Evolutionary conservation across 1,140 invertebrate genomes (phyloP).

Genomic region (Atta colombica): DNA sequence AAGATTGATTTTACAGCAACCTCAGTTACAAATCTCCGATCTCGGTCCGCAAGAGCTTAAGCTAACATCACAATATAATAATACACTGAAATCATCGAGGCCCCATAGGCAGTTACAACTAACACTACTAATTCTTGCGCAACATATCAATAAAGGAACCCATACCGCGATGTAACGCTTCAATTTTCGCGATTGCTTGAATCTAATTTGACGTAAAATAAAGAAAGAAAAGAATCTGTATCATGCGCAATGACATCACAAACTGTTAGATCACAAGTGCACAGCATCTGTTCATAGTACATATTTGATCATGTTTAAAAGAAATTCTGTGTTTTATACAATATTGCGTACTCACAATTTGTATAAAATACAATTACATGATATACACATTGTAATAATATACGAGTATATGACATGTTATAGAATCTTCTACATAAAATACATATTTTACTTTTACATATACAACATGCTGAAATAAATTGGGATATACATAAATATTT

Average conservation of each 20-base stretch:
- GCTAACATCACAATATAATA: slow-evolving; percentile 86
- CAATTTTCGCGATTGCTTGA: slow-evolving; percentile 46
- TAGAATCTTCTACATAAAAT: slow-evolving; percentile 21
- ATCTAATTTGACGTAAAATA: slow-evolving; percentile 30
- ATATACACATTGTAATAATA: background rate
- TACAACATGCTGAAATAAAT: slow-evolving; percentile 5
- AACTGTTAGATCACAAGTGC: slow-evolving; percentile 69
- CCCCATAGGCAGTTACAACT: slow-evolving; percentile 77
- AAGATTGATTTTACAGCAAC: slow-evolving; percentile 82
- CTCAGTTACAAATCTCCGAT: slow-evolving; percentile 82
- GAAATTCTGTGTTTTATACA: slow-evolving; percentile 7
- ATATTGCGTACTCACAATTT: background rate
- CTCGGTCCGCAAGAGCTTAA: slow-evolving; percentile 82
- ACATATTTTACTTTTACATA: background rate
- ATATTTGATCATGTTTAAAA: slow-evolving; percentile 36
- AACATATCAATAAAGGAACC: slow-evolving; percentile 76
- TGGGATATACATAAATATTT: slow-evolving; percentile 25
- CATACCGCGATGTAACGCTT: slow-evolving; percentile 58
- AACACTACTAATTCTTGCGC: slow-evolving; percentile 74
- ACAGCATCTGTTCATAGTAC: slow-evolving; percentile 63
- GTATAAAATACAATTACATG: slow-evolving; percentile 51
- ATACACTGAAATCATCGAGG: slow-evolving; percentile 84
- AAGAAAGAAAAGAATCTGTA: slow-evolving; percentile 41
- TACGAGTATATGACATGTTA: slow-evolving; percentile 16
- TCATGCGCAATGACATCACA: slow-evolving; percentile 46